Evolutionary conservation across 2,888 invertebrate genomes (phyloP).

Genomic region (Tenthredo mesomela): DNA sequence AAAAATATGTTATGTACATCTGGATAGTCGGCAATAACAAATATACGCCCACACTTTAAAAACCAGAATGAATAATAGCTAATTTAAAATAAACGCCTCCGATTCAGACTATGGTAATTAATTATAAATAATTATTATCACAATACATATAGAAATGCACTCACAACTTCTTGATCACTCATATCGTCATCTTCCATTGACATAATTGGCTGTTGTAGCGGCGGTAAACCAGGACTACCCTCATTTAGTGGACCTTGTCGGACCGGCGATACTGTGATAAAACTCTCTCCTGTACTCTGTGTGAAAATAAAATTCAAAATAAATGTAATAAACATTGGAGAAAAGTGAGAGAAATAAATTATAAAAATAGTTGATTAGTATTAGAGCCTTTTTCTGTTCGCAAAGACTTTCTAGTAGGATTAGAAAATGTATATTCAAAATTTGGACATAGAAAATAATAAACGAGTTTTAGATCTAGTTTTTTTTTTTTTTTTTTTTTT

Average conservation of each 20-base stretch:
- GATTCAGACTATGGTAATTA: background rate
- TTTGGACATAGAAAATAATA: background rate
- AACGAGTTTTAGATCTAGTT: background rate
- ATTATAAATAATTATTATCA: background rate
- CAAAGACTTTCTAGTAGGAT: background rate
- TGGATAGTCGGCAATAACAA: slow-evolving; percentile 52
- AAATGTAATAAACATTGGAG: background rate
- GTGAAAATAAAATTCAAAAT: background rate
- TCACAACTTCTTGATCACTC: slow-evolving; percentile 90
- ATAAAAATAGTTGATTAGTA: background rate
- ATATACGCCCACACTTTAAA: slow-evolving; percentile 21
- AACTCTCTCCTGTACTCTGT: slow-evolving; percentile 71
- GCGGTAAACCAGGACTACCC: slow-evolving; percentile 71
- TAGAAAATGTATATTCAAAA: background rate
- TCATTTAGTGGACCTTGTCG: slow-evolving; percentile 68
- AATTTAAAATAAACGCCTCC: background rate
- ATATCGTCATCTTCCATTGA: slow-evolving; percentile 98
- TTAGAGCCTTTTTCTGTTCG: background rate
- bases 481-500: no score
- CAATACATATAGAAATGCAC: slow-evolving; percentile 70
- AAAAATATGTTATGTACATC: slow-evolving; percentile 11
- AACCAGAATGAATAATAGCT: background rate
- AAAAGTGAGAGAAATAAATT: background rate
- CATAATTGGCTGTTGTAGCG: slow-evolving; percentile 89
- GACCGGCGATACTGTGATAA: slow-evolving; percentile 74